Conservation (phyloP, 1,140 invertebrate species). For the Ostrea denselamellosa region DNA sequence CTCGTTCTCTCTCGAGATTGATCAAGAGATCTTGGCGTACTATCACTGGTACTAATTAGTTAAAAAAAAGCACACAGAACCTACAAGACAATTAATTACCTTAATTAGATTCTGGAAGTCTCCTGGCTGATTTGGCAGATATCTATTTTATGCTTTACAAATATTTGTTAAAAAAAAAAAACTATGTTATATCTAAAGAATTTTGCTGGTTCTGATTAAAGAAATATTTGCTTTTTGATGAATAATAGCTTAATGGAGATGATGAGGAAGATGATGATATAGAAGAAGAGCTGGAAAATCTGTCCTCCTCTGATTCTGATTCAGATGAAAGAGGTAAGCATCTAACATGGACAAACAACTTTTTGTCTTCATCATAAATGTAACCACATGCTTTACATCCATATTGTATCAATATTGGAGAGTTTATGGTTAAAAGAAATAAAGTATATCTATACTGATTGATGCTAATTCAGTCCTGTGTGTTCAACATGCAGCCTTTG, state of each 20-base stretch:
- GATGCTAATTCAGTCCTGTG: background rate
- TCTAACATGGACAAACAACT: background rate
- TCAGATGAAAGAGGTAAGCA: conserved; percentile 54
- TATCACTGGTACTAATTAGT: too few species aligned
- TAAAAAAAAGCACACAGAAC: too few species aligned
- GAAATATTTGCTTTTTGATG: background rate
- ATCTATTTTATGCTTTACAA: too few species aligned
- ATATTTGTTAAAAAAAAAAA: too few species aligned
- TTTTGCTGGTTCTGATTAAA: background rate
- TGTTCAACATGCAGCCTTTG: conserved; percentile 18
- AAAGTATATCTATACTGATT: background rate
- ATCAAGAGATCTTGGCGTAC: too few species aligned
- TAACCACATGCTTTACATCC: background rate
- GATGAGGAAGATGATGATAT: conserved; percentile 71
- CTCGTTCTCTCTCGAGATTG: too few species aligned
- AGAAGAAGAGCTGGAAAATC: conserved; percentile 60
- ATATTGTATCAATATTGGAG: too few species aligned
- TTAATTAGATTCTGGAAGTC: too few species aligned
- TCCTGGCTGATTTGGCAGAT: too few species aligned
- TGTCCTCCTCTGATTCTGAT: conserved; percentile 46
- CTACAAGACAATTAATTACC: too few species aligned
- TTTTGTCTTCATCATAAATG: background rate
- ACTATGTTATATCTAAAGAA: too few species aligned
- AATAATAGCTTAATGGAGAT: conserved; percentile 18
- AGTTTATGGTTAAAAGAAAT: background rate